These are phyloP conservation scores for Pygocentrus nattereri DNA, from an alignment of 2,797 vertebrate genomes.

Conservation along the genomic window DNA sequence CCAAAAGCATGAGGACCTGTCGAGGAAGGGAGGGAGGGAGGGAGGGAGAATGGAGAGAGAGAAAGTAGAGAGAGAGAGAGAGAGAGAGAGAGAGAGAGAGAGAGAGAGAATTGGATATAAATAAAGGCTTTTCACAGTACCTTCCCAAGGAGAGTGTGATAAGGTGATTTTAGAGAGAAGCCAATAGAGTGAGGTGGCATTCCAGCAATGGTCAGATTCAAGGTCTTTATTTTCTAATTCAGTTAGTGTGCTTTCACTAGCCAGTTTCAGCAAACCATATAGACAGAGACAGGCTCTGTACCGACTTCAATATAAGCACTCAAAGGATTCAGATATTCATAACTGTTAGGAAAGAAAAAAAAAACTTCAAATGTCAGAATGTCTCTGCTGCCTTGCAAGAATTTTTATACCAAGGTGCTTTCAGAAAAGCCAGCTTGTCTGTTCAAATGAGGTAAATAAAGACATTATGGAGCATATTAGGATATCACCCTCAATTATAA, in stretches of 20 bases:
- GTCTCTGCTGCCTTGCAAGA: not conserved
- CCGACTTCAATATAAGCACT: not conserved
- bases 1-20: conserved; percentile 12
- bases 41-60: too few species aligned
- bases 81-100: not conserved
- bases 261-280: not conserved
- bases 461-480: too few species aligned
- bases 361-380: too few species aligned
- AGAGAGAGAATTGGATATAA: not conserved
- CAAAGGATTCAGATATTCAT: not conserved
- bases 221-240: conserved; percentile 7
- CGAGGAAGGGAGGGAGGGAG: not conserved
- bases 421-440: not conserved
- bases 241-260: not conserved
- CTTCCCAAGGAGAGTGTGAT: conserved; percentile 19
- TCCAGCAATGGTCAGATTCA: not conserved
- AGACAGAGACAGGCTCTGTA: not conserved
- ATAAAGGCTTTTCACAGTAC: not conserved
- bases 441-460: not conserved
- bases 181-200: not conserved
- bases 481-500: too few species aligned
- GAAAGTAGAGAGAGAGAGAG: not conserved
- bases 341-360: too few species aligned
- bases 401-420: not conserved
- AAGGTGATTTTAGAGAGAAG: conserved; percentile 11